Base-by-base conservation (phyloP, 2,113 vertebrate genomes). In the Dicerorhinus sumatrensis region DNA sequence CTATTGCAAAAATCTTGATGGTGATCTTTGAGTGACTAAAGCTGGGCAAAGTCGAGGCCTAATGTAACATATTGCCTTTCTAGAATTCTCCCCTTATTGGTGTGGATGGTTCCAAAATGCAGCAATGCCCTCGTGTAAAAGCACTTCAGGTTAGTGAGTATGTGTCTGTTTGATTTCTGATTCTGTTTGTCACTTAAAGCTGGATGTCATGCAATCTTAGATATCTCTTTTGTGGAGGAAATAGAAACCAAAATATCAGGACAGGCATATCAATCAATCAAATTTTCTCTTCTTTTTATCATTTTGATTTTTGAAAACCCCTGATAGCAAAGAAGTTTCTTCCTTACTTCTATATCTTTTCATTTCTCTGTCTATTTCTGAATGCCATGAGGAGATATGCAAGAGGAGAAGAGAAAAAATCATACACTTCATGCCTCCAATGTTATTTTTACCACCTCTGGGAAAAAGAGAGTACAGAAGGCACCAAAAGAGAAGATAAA, bases 231-330 rank as follows among this genome's bases (percentile, higher is more conserved):
- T 79, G 21, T 62, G 51, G 33, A 91, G n/a, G 18, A 96, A 87
- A 93, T 82, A 96, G n/a, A 90, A 96, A 93, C 51, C 27, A 54
- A 93, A 86, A 81, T 87, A 90, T 93, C 73, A 85, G 23, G 46
- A 94, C 65, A 80, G 60, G 21, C 39, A 23, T 56, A 90, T 86
- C 67, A 86, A 17, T 76, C 60, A 8, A 8, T 17, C 46, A 25
- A 81, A 95, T 51, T 70, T 92, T 89, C 67, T 86, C 51, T 89
- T 92, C 72, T 42, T 91, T 85, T 95, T 63, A 95, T 82, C 25
- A 14, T 95, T 93, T 91, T 89, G 51, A 93, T 93, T 86, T 82
- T 89, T 97, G n/a, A 72, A 67, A 96, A 87, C 13, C n/a, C 39
- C 33, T 75, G 10, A n/a, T 20, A 92, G 72, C 67, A 89, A 73